phyloP scores from a whole-genome alignment of 2,888 invertebrate genomes.

The Suillia variegata region DNA sequence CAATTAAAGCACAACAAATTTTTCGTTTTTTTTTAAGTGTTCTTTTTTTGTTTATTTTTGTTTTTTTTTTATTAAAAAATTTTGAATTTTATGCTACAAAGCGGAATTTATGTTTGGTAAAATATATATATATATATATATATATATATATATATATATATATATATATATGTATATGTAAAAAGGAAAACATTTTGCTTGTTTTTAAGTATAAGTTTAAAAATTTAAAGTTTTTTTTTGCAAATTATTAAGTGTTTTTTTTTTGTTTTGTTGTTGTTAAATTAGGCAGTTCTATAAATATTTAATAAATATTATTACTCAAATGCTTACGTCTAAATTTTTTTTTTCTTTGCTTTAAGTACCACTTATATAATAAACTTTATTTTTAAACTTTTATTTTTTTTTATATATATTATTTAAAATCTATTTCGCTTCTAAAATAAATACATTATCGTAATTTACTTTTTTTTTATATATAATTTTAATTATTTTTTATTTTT shows the following conservation, averaged over 20 bases:
- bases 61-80: too few relatives aligned
- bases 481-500: neutral
- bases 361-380: conserved; percentile 12
- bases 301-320: neutral
- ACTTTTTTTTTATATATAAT: conserved; percentile 8
- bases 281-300: too few relatives aligned
- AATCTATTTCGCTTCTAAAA: conserved; percentile 4
- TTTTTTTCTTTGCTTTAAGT: neutral
- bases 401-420: conserved; percentile 5
- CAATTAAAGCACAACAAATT: neutral
- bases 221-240: conserved; percentile 38
- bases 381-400: neutral
- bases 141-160: neutral
- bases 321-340: neutral
- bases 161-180: neutral
- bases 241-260: neutral
- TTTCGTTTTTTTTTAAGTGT: too few relatives aligned
- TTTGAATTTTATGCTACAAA: too few relatives aligned
- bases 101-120: neutral
- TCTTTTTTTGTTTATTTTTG: too few relatives aligned
- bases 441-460: conserved; percentile 13
- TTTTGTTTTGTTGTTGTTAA: too few relatives aligned
- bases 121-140: conserved; percentile 3
- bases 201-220: conserved; percentile 46
- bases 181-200: too few relatives aligned